Percentiles rank a stretch among this genome's conserved stretches.
Evolutionary conservation across 2,888 invertebrate species (phyloP).

Genomic region (Standfussiana lucernea): DNA sequence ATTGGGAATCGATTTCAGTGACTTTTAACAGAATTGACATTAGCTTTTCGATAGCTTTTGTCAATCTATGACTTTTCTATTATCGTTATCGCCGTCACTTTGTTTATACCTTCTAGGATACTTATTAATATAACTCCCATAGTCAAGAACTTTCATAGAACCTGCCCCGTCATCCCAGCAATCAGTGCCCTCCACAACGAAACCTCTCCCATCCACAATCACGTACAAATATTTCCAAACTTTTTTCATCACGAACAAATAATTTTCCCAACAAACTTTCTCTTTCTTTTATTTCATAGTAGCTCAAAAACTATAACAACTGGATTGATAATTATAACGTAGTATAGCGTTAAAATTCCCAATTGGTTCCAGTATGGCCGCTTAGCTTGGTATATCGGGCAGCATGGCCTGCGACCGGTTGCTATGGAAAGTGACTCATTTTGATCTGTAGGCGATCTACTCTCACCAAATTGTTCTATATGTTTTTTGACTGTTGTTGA

Average conservation of each 20-base stretch:
- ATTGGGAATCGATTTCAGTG: not conserved
- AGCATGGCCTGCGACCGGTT: constrained; percentile 63
- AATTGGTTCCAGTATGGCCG: constrained; percentile 51
- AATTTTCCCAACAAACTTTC: constrained; percentile 42
- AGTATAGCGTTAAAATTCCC: constrained; percentile 43
- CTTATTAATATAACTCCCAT: not conserved
- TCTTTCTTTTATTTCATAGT: constrained; percentile 21
- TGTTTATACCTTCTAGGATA: too few relatives aligned
- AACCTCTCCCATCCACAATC: not conserved
- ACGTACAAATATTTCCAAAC: constrained; percentile 15
- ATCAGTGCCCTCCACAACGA: constrained; percentile 10
- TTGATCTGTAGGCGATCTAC: constrained; percentile 76
- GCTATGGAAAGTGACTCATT: constrained; percentile 77
- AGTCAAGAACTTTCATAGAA: not conserved
- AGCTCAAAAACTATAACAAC: constrained; percentile 28
- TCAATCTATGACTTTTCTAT: not conserved
- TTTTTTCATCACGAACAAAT: constrained; percentile 30
- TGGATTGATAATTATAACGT: constrained; percentile 35
- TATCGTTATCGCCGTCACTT: not conserved
- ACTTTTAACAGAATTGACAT: not conserved
- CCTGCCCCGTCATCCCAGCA: constrained; percentile 18
- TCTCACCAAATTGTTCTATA: constrained; percentile 64
- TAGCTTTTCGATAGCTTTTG: not conserved
- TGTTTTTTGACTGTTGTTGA: not conserved
- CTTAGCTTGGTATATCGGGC: constrained; percentile 20